Evolutionary conservation across 2,797 vertebrate species (phyloP).

Genomic region (Caiman crocodilus): DNA sequence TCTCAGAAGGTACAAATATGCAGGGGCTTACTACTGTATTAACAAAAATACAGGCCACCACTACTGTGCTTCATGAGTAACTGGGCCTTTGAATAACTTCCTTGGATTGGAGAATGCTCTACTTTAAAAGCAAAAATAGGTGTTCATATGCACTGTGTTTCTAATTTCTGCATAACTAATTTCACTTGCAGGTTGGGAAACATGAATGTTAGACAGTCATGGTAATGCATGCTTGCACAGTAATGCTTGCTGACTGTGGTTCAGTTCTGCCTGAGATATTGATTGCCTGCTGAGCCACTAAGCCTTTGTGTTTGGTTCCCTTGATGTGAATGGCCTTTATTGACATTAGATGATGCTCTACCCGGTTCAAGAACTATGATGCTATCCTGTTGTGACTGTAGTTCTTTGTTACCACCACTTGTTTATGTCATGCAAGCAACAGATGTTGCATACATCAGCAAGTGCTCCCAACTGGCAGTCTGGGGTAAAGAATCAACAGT

Average conservation of each 20-base stretch:
- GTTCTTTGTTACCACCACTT: background rate
- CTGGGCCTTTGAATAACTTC: too few relatives aligned
- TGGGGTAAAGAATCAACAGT: background rate
- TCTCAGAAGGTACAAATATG: background rate
- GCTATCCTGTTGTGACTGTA: background rate
- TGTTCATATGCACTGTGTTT: too few relatives aligned
- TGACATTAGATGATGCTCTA: background rate
- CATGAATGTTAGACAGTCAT: conserved; percentile 3
- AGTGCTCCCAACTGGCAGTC: background rate
- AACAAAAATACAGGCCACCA: too few relatives aligned
- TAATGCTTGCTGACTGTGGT: conserved; percentile 39
- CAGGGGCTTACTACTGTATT: too few relatives aligned
- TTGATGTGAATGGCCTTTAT: conserved; percentile 35
- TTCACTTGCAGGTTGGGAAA: conserved; percentile 44
- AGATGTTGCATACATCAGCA: background rate
- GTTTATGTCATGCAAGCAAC: background rate
- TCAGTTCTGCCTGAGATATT: background rate
- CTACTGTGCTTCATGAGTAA: too few relatives aligned
- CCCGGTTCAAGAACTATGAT: conserved; percentile 16
- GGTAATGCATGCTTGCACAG: too few relatives aligned
- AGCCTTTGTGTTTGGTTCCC: background rate
- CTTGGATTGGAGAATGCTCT: too few relatives aligned
- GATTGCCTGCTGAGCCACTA: conserved; percentile 35
- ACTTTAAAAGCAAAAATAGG: too few relatives aligned
- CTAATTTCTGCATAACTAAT: background rate